Evolutionary conservation across 1,140 invertebrate genomes (phyloP), one percentile per base, ranked within the genome.

Genomic region (Ectropis grisescens): DNA sequence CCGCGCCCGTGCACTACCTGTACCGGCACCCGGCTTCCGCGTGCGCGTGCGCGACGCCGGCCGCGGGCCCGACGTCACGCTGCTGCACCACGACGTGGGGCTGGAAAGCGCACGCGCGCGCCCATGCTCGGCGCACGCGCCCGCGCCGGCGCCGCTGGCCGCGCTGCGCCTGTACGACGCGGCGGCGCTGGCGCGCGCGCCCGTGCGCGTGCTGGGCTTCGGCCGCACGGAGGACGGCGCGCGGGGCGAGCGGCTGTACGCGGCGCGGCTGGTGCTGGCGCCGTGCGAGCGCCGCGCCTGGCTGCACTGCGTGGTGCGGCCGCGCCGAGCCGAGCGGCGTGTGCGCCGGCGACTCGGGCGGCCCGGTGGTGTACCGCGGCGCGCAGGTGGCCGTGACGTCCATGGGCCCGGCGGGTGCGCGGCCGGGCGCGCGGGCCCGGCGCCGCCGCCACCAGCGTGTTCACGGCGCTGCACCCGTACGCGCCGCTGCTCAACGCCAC

Each of bases 51-150:
- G 46, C 31, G 65, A 70, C 38, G 48, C 54, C 2, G 61, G 62
- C 3, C 42, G 41, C 11, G 66, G 62, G 1, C 2, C 34, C 28
- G 70, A 78, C 41, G 68, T 78, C 33, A 54, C 56, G 10, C 7
- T 45, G 29, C 52, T 78, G 37, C 60, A 72, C 36, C 61, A 78
- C 45, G 72, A 78, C 48, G 48, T 78, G 34, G 72, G 72, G 3
- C 50, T 78, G 31, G 60, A 65, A 36, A 55, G 61, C 13, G 60
- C 67, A 31, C 56, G 58, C 19, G 19, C 36, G 26, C 28, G 35
- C 24, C 62, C 72, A 49, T 5, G 7, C 10, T 41, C 70, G 10
- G 25, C 13, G n/a, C 4, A 34, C 3, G 19, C 35, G 8, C 34
- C 34, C 2, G 22, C 28, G 4, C 12, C 30, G 4, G 35, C 43